Evolutionary conservation across 2,113 vertebrate species (phyloP).

Genomic region (Myxocyprinus asiaticus): DNA sequence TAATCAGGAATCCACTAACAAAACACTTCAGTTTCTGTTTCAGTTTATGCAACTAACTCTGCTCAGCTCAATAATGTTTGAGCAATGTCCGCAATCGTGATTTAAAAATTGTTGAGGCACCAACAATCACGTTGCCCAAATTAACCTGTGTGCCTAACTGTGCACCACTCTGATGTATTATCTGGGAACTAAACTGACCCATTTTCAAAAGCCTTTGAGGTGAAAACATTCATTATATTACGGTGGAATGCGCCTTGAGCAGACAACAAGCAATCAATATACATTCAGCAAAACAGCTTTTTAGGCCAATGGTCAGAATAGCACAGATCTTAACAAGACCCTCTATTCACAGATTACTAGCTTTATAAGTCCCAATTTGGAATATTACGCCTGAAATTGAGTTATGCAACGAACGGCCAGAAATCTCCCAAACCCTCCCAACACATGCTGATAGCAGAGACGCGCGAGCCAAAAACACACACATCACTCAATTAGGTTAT

Average conservation of each 20-base stretch:
- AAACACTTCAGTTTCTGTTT: not conserved
- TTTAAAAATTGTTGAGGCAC: slow-evolving; percentile 8
- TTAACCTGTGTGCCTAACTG: not conserved
- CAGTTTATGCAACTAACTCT: not conserved
- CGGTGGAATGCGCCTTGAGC: slow-evolving; percentile 48
- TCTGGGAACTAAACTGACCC: slow-evolving; percentile 6
- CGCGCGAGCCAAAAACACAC: slow-evolving; percentile 33
- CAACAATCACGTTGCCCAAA: slow-evolving; percentile 16
- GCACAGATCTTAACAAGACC: slow-evolving; percentile 29
- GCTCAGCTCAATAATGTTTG: not conserved
- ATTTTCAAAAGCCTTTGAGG: slow-evolving; percentile 21
- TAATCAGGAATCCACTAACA: not conserved
- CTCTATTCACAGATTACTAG: slow-evolving; percentile 38
- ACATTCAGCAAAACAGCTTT: slow-evolving; percentile 33
- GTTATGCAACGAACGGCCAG: slow-evolving; percentile 31
- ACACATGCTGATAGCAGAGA: not conserved
- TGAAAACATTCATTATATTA: slow-evolving; percentile 41
- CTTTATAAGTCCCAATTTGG: slow-evolving; percentile 37
- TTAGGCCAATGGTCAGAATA: slow-evolving; percentile 11
- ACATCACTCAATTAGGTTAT: slow-evolving; percentile 44
- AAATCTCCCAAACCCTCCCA: slow-evolving; percentile 2
- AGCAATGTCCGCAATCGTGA: not conserved
- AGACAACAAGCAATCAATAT: slow-evolving; percentile 39
- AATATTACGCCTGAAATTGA: slow-evolving; percentile 41
- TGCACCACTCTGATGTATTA: not conserved